Evolutionary conservation across 2,888 invertebrate species (phyloP), one percentile per base, ranked within the genome.

Genomic region (Euplexia lucipara): DNA sequence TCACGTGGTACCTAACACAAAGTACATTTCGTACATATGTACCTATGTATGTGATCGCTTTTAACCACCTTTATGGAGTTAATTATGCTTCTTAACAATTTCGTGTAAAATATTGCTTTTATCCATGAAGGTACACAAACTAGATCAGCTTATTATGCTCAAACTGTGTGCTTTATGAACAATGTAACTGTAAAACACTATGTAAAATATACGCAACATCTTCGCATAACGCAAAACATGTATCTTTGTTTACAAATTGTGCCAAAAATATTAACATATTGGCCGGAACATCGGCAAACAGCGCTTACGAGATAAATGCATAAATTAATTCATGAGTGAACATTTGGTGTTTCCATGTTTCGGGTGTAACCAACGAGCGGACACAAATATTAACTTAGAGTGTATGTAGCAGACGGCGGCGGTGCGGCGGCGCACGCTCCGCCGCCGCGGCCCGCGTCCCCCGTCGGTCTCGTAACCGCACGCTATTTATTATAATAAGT

Each of bases 401-500:
- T 91, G 88, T 92, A 86, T 60, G 63, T 79, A 70, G 81, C 86
- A 62, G 79, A 83, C 76, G 86, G 87, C 87, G 88, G 91, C 90
- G 91, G 90, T 88, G 88, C 85, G 84, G 79, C 81, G 81, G 72
- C 78, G 78, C 77, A 61, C 70, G 79, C 81, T 60, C 67, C 70
- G 60, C 74, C 85, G 82, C 88, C 91, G 89, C 91, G 89, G 88
- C 87, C 71, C 87, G 78, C 91, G 83, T 85, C 82, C 84, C 87
- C 89, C 90, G 84, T 89, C 88, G 88, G 87, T 87, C 89, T 91
- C 86, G 89, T 87, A 90, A 90, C 90, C 92, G 91, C 91, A 86
- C 88, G 87, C 88, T 88, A 91, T 91, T 93, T 92, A 94, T 94
- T 94, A 94, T 95, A 91, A 94, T 94, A 95, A 94, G 92, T 94